These are phyloP conservation scores for Tetropium fuscum DNA, from an alignment of 2,888 invertebrate species.

Conservation along the genomic window DNA sequence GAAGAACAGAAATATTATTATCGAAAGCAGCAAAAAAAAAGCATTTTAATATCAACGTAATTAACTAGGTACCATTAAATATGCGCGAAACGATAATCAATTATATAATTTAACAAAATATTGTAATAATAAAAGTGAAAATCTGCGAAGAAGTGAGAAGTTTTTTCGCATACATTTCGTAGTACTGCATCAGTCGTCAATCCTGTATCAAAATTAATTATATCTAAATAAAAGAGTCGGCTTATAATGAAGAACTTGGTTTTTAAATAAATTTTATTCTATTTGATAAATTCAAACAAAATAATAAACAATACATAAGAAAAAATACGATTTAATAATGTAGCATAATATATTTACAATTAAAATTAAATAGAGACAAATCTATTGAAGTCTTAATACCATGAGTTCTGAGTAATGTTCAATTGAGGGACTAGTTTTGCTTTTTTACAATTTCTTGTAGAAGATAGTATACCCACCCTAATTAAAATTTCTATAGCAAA, in stretches of 20 bases:
- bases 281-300: slow-evolving; percentile 50
- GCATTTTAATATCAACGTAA: too few relatives aligned
- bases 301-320: slow-evolving; percentile 48
- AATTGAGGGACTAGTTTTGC: slow-evolving; percentile 35
- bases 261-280: slow-evolving; percentile 48
- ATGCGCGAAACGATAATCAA: too few relatives aligned
- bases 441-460: slow-evolving; percentile 4
- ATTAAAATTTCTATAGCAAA: slow-evolving; percentile 1
- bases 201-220: too few relatives aligned
- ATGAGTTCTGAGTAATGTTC: slow-evolving; percentile 47
- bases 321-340: slow-evolving; percentile 50
- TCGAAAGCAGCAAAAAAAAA: too few relatives aligned
- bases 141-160: too few relatives aligned
- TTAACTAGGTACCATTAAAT: too few relatives aligned
- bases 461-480: neutral
- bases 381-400: slow-evolving; percentile 48
- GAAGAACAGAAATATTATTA: too few relatives aligned
- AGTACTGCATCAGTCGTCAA: too few relatives aligned
- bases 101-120: too few relatives aligned
- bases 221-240: too few relatives aligned
- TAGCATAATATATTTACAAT: slow-evolving; percentile 52
- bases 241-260: slow-evolving; percentile 5
- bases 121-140: too few relatives aligned
- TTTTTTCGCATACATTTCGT: too few relatives aligned
- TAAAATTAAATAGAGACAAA: slow-evolving; percentile 49